A percentile compares a stretch with the other conserved stretches of the same genome.
phyloP scores from a whole-genome alignment of 2,888 invertebrate genomes.

The Drosophila subsilvestris region DNA sequence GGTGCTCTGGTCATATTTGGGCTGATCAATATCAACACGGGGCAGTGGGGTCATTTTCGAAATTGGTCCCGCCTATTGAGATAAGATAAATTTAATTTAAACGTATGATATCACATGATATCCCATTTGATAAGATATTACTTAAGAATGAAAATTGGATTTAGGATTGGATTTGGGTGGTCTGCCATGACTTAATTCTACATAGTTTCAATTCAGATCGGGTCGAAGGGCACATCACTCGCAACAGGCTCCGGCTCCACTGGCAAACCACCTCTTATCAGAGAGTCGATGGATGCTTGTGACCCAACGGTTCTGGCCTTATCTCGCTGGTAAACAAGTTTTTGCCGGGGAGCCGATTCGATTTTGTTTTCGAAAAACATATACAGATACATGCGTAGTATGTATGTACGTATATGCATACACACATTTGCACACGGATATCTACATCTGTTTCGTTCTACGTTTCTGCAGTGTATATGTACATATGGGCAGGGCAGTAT shows the following conservation, averaged over 20 bases:
- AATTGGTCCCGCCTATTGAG: conserved; percentile 15
- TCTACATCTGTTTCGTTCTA: background rate
- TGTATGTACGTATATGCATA: conserved; percentile 17
- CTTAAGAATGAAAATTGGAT: conserved; percentile 1
- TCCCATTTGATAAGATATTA: conserved; percentile 10
- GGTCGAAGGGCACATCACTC: conserved; percentile 1
- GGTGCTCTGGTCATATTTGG: conserved; percentile 95
- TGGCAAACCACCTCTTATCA: conserved; percentile 51
- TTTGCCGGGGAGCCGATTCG: conserved; percentile 28
- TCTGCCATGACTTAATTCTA: conserved; percentile 10
- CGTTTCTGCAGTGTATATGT: background rate
- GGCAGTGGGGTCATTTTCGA: conserved; percentile 56
- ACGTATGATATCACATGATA: background rate
- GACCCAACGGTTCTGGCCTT: conserved; percentile 55
- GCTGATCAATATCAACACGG: conserved; percentile 87
- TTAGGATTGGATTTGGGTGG: background rate
- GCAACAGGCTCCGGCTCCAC: conserved; percentile 14
- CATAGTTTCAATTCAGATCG: background rate
- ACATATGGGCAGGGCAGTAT: no score
- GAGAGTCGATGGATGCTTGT: conserved; percentile 37
- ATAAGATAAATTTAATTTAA: conserved; percentile 1
- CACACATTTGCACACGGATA: conserved; percentile 7
- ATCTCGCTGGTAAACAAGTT: conserved; percentile 67
- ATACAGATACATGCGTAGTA: background rate
- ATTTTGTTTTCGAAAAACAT: background rate